Evolutionary conservation across 2,888 invertebrate genomes (phyloP), one percentile per base, ranked within the genome.

Genomic region (Chrysotoxum bicinctum): DNA sequence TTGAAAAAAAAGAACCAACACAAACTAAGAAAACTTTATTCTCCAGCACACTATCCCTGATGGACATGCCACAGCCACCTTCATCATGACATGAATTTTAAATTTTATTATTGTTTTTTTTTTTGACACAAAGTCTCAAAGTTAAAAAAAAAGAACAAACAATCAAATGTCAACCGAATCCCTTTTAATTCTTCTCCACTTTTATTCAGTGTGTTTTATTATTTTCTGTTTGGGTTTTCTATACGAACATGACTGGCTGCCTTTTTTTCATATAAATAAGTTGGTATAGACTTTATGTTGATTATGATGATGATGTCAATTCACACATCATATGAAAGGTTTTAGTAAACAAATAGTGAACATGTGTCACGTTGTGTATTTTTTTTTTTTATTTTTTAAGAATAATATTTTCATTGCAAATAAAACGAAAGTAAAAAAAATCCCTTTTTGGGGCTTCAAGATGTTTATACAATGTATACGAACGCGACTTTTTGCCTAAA

Each of bases 301-400:
- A 82, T 76, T 76, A 82, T 76, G 84, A 85, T 81, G 85, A 85
- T 85, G 85, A 85, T 85, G 85, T 85, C 85, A 85, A 85, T 85
- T 85, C 85, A 85, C 85, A 85, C 85, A 85, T 85, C 80, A 81
- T 85, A 68, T 85, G 73, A 66, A 72, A 66, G 23, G 68, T 43
- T 81, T 81, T 73, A 52, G 76, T 58, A 48, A 62, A 50, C 48
- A 66, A 32, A 50, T 48, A 66, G 48, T 50, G 32, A 85, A 81
- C 80, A 85, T 81, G 72, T 85, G 81, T 85, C 85, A 76, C 76
- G 76, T 81, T 85, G 66, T 73, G 52, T 81, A 21, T 40, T 52
- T 3, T 48, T 66, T 75, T 66, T 37, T 12, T 21, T 64, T 26
- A 12, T 32, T 72, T 10, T 35, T 5, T 3, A 1, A 7, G 1